A percentile compares a stretch with the other conserved stretches of the same genome.
These are phyloP conservation scores for Hafferia zeledoni DNA, from an alignment of 2,797 vertebrate species.

Conservation along the genomic window DNA sequence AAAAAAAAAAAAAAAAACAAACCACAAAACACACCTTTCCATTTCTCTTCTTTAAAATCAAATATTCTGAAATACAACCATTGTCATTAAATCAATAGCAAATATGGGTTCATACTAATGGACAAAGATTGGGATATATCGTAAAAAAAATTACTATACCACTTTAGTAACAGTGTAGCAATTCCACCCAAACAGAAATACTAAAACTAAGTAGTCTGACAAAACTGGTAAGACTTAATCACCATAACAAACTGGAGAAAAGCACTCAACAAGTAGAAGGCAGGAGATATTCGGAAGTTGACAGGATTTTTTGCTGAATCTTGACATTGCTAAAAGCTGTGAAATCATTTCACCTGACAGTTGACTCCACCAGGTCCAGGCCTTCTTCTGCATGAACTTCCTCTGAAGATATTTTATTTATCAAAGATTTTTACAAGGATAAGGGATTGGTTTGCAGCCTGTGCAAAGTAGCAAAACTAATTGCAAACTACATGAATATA, in stretches of 20 bases:
- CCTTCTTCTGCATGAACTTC: background rate
- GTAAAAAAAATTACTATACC: background rate
- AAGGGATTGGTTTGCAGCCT: background rate
- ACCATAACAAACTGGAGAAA: background rate
- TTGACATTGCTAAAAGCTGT: background rate
- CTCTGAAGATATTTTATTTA: background rate
- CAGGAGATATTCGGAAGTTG: background rate
- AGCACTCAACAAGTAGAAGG: background rate
- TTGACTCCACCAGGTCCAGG: background rate
- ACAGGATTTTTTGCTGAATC: background rate
- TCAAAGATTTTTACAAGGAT: background rate
- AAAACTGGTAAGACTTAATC: background rate
- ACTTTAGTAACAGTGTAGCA: background rate
- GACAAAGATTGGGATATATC: background rate
- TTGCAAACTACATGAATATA: fast-evolving
- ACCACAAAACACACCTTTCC: background rate
- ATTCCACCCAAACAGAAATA: background rate
- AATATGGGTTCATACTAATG: background rate
- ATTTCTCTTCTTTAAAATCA: background rate
- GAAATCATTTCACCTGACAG: background rate
- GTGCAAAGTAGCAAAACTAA: background rate
- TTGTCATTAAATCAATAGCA: background rate
- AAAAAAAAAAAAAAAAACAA: background rate
- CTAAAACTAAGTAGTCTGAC: background rate
- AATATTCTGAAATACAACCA: background rate